Percentiles rank a stretch among this genome's conserved stretches.
These are phyloP conservation scores for Mimachlamys varia DNA, from an alignment of 2,888 invertebrate genomes.

Conservation along the genomic window DNA sequence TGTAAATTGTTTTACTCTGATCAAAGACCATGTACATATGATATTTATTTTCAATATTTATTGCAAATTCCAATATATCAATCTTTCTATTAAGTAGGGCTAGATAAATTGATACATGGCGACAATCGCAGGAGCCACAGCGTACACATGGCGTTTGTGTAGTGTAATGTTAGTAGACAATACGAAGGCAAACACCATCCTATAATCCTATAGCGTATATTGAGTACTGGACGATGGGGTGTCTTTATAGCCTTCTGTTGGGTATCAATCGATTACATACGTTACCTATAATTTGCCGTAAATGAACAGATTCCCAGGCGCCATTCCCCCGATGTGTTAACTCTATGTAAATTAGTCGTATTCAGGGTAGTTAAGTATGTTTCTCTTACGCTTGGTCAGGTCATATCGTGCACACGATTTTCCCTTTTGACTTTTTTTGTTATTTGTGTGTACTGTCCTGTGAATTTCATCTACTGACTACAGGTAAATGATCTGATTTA, in stretches of 20 bases:
- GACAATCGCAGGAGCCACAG: not conserved
- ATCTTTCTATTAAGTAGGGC: constrained; percentile 4
- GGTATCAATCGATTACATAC: not conserved
- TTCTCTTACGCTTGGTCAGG: not conserved
- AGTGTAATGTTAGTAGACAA: not conserved
- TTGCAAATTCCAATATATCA: not conserved
- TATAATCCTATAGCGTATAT: not conserved
- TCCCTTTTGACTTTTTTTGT: not conserved
- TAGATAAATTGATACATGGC: not conserved
- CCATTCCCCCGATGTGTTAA: not conserved
- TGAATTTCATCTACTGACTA: not conserved
- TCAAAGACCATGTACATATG: not conserved
- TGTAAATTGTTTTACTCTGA: constrained; percentile 15
- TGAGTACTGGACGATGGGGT: not conserved
- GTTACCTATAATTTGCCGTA: not conserved
- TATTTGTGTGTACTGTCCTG: not conserved
- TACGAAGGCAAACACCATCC: not conserved
- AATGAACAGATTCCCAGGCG: constrained; percentile 7
- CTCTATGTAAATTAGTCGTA: not conserved
- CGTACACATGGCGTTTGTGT: not conserved
- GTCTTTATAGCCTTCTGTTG: not conserved
- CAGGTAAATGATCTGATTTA: not conserved
- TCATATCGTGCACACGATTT: not conserved
- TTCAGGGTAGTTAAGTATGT: not conserved
- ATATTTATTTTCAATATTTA: constrained; percentile 1